These are phyloP conservation scores for Ceuthmochares aereus DNA, from an alignment of 2,113 vertebrate species.

Conservation along the genomic window DNA sequence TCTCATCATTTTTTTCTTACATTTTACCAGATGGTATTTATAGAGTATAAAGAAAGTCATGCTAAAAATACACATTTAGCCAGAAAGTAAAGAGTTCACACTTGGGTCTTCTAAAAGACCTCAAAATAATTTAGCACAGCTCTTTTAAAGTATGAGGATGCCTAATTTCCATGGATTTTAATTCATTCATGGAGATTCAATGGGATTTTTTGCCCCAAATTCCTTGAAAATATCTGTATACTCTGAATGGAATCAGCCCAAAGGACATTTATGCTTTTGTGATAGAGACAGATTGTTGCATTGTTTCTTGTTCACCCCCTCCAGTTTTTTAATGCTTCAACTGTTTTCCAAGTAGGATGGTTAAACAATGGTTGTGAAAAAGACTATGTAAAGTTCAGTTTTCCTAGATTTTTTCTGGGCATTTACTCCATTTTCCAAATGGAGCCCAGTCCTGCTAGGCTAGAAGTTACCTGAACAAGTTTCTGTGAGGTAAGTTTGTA, in stretches of 20 bases:
- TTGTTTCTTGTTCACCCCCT: slow-evolving; percentile 58
- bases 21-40: slow-evolving; percentile 9
- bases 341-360: slow-evolving; percentile 46
- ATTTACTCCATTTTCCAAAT: neutral
- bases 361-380: slow-evolving; percentile 52
- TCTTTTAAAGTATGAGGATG: neutral
- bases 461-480: neutral
- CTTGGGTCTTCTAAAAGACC: neutral
- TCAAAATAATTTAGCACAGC: slow-evolving; percentile 27
- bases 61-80: neutral
- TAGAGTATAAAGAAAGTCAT: neutral
- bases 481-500: neutral
- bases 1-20: neutral
- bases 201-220: slow-evolving; percentile 46
- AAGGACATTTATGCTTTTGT: slow-evolving; percentile 55
- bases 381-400: slow-evolving; percentile 49
- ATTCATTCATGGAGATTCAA: slow-evolving; percentile 37
- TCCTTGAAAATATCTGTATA: slow-evolving; percentile 49
- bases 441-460: neutral
- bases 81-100: slow-evolving; percentile 15
- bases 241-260: slow-evolving; percentile 35
- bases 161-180: slow-evolving; percentile 35
- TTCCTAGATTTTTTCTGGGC: slow-evolving; percentile 2
- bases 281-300: slow-evolving; percentile 60
- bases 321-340: slow-evolving; percentile 53